Base-by-base conservation (phyloP, 2,113 vertebrate species). In the Colius striatus region DNA sequence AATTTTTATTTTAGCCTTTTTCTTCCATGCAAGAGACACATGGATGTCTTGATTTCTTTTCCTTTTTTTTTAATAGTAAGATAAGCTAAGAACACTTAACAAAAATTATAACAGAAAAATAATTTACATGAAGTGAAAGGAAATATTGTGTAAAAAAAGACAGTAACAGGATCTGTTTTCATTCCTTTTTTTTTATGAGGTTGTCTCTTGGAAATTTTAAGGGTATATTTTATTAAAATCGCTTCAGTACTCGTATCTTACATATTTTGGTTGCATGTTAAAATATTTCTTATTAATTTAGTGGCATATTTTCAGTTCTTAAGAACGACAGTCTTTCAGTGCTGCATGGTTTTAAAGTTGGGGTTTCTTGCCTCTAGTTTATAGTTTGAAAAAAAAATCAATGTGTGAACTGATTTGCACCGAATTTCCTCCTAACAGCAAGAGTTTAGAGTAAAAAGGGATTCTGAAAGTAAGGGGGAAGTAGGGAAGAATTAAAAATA, bases 401-500 rank as follows among this genome's bases (percentile, higher is more conserved):
- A 65, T 5, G 63, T 74, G 94, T 87, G 66, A 92, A 89, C 61
- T 38, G 80, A 86, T 94, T 95, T 94, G 72, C 87, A 92, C 92
- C 47, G 13, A 92, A 95, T 90, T 93, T 51, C 27, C 47, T 90
- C 20, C 13, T 66, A 92, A 84, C 55, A 73, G 77, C 21, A 13
- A 72, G 74, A 84, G 72, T 94, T 94, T 87, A 58, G 13, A 65
- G 60, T 93, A 89, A 94, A 92, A 93, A 80, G 38, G 25, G 27
- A 74, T 81, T 58, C 68, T 75, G 68, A 74, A 90, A 94, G 57
- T 68, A 61, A 89, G 43, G 54, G 72, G 57, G 47, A 82, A 86
- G 67, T 50, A 53, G n/a, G 57, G 73, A 87, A 94, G 73, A 88
- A 92, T 89, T 84, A 89, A 93, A 94, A 80, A 84, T 92, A 88